Conservation (phyloP, 2,113 vertebrate genomes). For the Vimba vimba region DNA sequence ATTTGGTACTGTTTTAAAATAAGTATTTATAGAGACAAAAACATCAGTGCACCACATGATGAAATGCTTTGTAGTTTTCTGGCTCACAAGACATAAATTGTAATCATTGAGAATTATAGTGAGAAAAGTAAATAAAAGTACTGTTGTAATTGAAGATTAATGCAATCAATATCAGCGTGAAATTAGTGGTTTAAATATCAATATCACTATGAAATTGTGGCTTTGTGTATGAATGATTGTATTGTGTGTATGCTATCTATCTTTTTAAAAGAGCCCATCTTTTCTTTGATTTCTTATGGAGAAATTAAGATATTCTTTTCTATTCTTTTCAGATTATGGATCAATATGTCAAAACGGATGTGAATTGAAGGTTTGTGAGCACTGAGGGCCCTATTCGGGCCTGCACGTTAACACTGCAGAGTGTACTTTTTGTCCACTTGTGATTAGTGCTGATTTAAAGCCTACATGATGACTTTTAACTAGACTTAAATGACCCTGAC, state of each 20-base stretch:
- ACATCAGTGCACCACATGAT: neutral
- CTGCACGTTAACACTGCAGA: conserved; percentile 43
- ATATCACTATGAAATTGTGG: conserved; percentile 23
- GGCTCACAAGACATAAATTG: neutral
- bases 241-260: neutral
- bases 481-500: conserved; percentile 44
- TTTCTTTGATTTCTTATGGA: conserved; percentile 1
- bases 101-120: neutral
- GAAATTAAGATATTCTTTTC: conserved; percentile 55
- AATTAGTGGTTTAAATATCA: conserved; percentile 31
- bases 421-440: conserved; percentile 26
- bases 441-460: conserved; percentile 33
- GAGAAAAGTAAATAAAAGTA: neutral
- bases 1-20: neutral
- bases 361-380: conserved; percentile 58
- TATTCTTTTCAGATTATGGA: conserved; percentile 58
- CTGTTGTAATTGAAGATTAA: conserved; percentile 21
- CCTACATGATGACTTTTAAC: conserved; percentile 51
- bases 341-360: conserved; percentile 59
- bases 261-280: neutral
- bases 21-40: neutral
- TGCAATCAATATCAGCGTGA: conserved; percentile 12
- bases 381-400: conserved; percentile 58
- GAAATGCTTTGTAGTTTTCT: neutral
- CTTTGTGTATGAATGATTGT: neutral